Evolutionary conservation across 2,888 invertebrate species (phyloP), one percentile per base, ranked within the genome.

Genomic region (Cremastinae sp.): DNA sequence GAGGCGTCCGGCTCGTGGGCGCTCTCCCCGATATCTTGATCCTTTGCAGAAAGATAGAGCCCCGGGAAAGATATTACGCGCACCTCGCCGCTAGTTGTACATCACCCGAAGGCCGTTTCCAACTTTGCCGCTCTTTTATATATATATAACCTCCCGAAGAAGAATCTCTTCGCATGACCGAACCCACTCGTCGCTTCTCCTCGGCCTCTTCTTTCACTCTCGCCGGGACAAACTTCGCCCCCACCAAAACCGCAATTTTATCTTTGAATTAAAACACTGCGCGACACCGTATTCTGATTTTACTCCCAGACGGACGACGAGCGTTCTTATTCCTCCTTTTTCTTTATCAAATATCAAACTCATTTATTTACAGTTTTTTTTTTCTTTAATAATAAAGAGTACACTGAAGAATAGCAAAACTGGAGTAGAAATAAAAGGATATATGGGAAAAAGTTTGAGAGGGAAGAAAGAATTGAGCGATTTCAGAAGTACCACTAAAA

Each of bases 101-200:
- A 72, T 76, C 76, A 76, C 69, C 73, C 73, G 76, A 76, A 76
- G 76, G 76, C 73, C 76, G 76, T 76, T 73, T 73, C 64, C 41
- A 53, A 18, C 61, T 62, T 70, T 70, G 53, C 61, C 53, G 43
- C 58, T 49, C 41, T 51, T 61, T n/a, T n/a, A n/a, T n/a, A n/a
- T n/a, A n/a, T n/a, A n/a, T n/a, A n/a, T n/a, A n/a, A n/a, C 47
- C 43, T 56, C 38, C 20, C 10, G 20, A 28, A 18, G 45, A 58
- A 72, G 65, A 76, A 73, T 76, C 76, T 76, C 73, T 69, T 36
- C 45, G 59, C 38, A 73, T 73, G 73, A 73, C 76, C 73, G 36
- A 22, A 18, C 59, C 16, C 69, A 69, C 73, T 59, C 28, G 28
- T 28, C 28, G 38, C 36, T 58, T 73, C 69, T 54, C 8, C 22